phyloP scores from a whole-genome alignment of 2,888 invertebrate species.

The Emmelina monodactyla region DNA sequence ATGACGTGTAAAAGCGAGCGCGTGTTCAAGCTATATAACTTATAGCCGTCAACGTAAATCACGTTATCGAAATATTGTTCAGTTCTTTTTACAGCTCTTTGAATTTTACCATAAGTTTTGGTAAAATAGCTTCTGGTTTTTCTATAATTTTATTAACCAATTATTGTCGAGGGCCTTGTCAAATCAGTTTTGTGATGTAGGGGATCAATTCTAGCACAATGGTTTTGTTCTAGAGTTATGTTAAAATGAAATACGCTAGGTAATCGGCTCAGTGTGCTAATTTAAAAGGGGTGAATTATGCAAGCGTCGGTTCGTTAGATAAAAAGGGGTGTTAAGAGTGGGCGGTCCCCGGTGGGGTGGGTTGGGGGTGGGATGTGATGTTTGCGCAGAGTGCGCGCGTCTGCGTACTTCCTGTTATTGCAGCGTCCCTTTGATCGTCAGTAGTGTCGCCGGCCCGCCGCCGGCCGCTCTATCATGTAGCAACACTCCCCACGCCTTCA shows the following conservation, averaged over 20 bases:
- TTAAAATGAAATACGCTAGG: no score
- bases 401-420: constrained; percentile 30
- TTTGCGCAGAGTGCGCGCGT: constrained; percentile 58
- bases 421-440: constrained; percentile 27
- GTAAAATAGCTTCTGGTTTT: not conserved
- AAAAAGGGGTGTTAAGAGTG: not conserved
- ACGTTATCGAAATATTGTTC: no score
- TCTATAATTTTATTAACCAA: not conserved
- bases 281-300: not conserved
- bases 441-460: constrained; percentile 58
- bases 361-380: constrained; percentile 34
- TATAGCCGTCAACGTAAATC: no score
- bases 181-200: no score
- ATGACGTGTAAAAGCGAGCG: no score
- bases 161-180: no score
- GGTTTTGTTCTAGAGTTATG: no score
- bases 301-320: not conserved
- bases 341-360: not conserved
- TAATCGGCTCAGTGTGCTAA: no score
- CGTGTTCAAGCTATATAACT: no score
- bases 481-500: constrained; percentile 30
- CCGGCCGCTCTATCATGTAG: constrained; percentile 54
- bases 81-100: no score
- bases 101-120: not conserved
- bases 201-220: no score